Evolutionary conservation across 2,113 vertebrate species (phyloP).

Genomic region (Petrocephalus microphthalmus): DNA sequence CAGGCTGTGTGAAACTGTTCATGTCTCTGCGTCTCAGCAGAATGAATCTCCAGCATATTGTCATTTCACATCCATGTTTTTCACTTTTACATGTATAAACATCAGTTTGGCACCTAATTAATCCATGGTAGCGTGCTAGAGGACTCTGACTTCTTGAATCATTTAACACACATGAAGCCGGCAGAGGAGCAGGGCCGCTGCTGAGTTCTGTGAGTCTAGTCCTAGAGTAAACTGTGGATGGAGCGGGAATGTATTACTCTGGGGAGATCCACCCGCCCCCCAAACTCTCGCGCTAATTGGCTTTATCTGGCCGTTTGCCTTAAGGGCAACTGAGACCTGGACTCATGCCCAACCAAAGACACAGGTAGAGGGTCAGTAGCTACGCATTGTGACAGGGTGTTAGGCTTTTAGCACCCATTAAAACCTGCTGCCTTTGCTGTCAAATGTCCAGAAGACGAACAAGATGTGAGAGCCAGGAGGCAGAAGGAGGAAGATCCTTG

Average conservation of each 20-base stretch:
- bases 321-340: too few species aligned
- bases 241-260: not conserved
- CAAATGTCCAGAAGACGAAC: too few species aligned
- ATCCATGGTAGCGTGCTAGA: not conserved
- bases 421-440: too few species aligned
- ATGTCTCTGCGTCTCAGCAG: not conserved
- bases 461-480: too few species aligned
- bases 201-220: not conserved
- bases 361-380: too few species aligned
- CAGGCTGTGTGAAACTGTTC: constrained; percentile 3
- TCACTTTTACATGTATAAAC: not conserved
- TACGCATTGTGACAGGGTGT: too few species aligned
- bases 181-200: not conserved
- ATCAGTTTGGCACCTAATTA: not conserved
- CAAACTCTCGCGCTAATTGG: not conserved
- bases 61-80: not conserved
- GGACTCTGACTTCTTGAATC: not conserved
- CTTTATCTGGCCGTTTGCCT: not conserved
- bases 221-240: not conserved
- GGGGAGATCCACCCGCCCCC: not conserved
- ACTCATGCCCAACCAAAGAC: too few species aligned
- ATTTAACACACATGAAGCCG: not conserved
- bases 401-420: too few species aligned
- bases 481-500: too few species aligned
- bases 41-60: not conserved